phyloP scores from a whole-genome alignment of 35 echinoderm and acorn worm genomes.

The Hemicentrotus pulcherrimus region DNA sequence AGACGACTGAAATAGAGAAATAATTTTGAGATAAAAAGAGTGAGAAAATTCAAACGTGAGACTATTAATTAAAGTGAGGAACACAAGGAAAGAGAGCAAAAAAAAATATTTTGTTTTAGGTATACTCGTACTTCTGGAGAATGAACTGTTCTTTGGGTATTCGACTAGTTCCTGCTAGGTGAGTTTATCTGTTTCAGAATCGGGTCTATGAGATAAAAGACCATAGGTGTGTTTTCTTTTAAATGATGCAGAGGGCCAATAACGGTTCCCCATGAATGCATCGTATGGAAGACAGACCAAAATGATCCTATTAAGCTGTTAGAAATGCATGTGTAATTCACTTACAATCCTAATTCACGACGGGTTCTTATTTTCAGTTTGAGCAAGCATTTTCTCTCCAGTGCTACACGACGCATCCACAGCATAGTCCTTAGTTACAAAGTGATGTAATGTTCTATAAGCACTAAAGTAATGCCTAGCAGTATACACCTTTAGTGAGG shows the following conservation, averaged over 20 bases:
- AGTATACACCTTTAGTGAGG: too few relatives aligned
- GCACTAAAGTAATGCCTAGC: too few relatives aligned
- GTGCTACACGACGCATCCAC: background rate
- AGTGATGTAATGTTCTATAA: background rate
- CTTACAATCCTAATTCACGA: background rate
- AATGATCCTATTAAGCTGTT: background rate
- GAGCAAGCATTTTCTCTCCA: background rate
- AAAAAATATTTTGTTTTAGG: too few relatives aligned
- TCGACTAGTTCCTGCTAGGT: too few relatives aligned
- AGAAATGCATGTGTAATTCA: slow-evolving; percentile 13
- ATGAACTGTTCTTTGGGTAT: too few relatives aligned
- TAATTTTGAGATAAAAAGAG: too few relatives aligned
- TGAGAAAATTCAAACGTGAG: too few relatives aligned
- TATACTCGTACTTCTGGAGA: too few relatives aligned
- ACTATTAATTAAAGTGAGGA: too few relatives aligned
- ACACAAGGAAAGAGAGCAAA: too few relatives aligned
- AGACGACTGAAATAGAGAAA: too few relatives aligned
- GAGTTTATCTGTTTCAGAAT: too few relatives aligned
- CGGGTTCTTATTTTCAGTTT: background rate
- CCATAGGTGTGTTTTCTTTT: background rate
- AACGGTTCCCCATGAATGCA: background rate
- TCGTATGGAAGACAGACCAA: background rate
- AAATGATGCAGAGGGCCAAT: background rate
- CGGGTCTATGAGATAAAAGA: background rate
- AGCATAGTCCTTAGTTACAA: background rate